Conservation (phyloP, 2,888 invertebrate genomes). For the Resseliella maxima region DNA sequence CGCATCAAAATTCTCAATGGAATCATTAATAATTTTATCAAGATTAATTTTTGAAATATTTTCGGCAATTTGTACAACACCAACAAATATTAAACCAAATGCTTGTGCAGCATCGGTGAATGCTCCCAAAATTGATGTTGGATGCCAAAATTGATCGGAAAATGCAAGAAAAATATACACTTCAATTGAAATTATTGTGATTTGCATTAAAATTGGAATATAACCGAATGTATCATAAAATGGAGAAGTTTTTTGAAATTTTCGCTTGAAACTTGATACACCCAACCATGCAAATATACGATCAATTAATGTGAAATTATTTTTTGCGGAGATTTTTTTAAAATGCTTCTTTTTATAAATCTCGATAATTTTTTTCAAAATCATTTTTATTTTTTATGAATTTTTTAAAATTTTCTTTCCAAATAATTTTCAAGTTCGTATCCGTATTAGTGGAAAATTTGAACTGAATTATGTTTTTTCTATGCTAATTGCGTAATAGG, state of each 20-base stretch:
- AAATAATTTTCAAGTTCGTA: too few relatives aligned
- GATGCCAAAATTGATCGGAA: neutral
- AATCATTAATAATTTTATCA: neutral
- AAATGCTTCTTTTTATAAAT: too few relatives aligned
- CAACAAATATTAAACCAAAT: neutral
- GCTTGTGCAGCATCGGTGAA: neutral
- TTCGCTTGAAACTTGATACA: neutral
- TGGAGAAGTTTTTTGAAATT: neutral
- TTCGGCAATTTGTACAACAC: neutral
- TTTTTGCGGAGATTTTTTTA: too few relatives aligned
- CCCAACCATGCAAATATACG: neutral
- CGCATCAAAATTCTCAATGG: neutral
- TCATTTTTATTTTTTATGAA: too few relatives aligned
- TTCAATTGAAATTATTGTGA: neutral
- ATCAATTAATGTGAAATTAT: too few relatives aligned
- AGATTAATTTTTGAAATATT: neutral
- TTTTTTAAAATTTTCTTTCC: too few relatives aligned
- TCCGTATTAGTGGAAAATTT: too few relatives aligned
- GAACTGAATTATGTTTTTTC: too few relatives aligned
- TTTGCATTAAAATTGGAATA: neutral
- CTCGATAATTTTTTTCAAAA: too few relatives aligned
- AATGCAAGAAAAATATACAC: neutral
- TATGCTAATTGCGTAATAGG: too few relatives aligned
- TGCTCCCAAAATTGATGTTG: neutral
- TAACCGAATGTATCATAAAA: neutral